Base-by-base conservation (phyloP, 2,888 invertebrate genomes). In the Alentia gelatinosa region DNA sequence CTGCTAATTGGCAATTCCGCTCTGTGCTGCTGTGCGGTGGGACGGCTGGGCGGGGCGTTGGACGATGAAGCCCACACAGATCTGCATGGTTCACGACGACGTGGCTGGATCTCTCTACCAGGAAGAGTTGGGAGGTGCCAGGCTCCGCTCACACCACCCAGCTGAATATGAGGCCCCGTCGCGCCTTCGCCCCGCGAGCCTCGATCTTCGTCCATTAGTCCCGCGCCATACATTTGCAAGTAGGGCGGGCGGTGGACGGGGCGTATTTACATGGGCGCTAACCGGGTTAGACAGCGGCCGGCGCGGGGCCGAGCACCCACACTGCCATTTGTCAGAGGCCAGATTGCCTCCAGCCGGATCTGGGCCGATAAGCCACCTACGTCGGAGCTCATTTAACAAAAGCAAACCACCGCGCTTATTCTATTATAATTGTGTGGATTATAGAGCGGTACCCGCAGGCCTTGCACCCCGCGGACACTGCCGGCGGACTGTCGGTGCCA, bases 371-470 rank as follows among this genome's bases (percentile, higher is more conserved):
- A 68, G 68, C 68, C 68, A 68, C 68, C 68, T 68, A 68, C 26
- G n/a, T 68, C 68, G 3, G 68, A 68, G 33, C 68, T 26, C 68
- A 26, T 68, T 68, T 68, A 68, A 68, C 68, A 68, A 68, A 68
- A 30, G 30, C 68, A 12, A 26, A 68, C 30, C 68, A 68, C 30
- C 15, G 68, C 68, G 30, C 68, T 68, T 68, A 68, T 68, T 68
- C 30, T 68, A 26, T 68, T 68, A 68, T 68, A 68, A 68, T 68
- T 68, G 68, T 30, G 68, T 56, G 56, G 56, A 56, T 56, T 56
- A 56, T 56, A 56, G 3, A n/a, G n/a, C n/a, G n/a, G n/a, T n/a
- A n/a, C n/a, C n/a, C n/a, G n/a, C n/a, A n/a, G n/a, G n/a, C n/a
- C n/a, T n/a, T n/a, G n/a, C n/a, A n/a, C n/a, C n/a, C n/a, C n/a